Percentiles rank a stretch among this genome's conserved stretches.
Conservation (phyloP, 2,888 invertebrate genomes). For the Drosophila crucigera region DNA sequence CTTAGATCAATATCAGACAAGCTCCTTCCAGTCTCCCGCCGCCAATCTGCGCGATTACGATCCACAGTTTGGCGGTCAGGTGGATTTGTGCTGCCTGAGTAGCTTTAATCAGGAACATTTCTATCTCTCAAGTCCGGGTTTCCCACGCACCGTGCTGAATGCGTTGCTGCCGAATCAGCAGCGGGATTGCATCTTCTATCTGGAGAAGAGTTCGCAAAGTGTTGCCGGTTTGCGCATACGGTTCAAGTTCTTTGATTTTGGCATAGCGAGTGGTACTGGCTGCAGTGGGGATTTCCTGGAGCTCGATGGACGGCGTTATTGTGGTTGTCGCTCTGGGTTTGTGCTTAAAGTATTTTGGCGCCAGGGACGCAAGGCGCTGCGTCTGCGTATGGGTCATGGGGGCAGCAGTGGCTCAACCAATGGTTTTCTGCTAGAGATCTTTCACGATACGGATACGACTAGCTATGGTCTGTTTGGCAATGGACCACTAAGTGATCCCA, state of each 20-base stretch:
- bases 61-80: conserved; percentile 55
- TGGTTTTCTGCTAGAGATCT: conserved; percentile 87
- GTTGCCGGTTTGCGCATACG: conserved; percentile 87
- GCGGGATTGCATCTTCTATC: conserved; percentile 86
- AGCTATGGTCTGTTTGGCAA: conserved; percentile 46
- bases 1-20: conserved; percentile 68
- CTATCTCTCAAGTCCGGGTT: conserved; percentile 87
- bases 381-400: conserved; percentile 85
- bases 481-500: conserved; percentile 3
- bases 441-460: conserved; percentile 86
- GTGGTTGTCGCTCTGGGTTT: conserved; percentile 87
- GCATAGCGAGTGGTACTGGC: conserved; percentile 58
- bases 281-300: conserved; percentile 87
- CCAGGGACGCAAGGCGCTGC: conserved; percentile 85
- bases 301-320: conserved; percentile 87
- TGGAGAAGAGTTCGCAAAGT: conserved; percentile 85
- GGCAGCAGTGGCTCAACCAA: conserved; percentile 82
- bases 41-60: conserved; percentile 66
- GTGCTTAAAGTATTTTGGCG: conserved; percentile 79
- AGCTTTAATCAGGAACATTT: conserved; percentile 85
- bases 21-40: conserved; percentile 53
- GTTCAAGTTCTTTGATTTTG: conserved; percentile 87
- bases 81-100: conserved; percentile 84
- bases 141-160: conserved; percentile 85
- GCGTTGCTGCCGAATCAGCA: conserved; percentile 77